Evolutionary conservation across 2,888 invertebrate species (phyloP).

Genomic region (Cheilosia pagana): DNA sequence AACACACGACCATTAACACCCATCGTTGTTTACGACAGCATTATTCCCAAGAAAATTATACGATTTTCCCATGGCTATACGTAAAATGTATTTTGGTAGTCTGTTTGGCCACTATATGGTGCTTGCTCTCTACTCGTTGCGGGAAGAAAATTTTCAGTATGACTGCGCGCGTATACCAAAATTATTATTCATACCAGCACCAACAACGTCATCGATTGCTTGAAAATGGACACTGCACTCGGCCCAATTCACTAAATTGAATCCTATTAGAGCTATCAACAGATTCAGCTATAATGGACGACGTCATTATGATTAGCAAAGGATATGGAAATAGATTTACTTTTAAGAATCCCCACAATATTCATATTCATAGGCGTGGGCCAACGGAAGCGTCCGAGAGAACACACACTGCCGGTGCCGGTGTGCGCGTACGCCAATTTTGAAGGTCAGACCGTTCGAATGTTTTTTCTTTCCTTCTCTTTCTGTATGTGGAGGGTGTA

Average conservation of each 20-base stretch:
- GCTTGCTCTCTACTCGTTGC: not conserved
- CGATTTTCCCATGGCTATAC: conserved; percentile 40
- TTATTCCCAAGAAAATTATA: conserved; percentile 42
- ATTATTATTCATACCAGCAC: not conserved
- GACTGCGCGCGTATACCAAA: conserved; percentile 7
- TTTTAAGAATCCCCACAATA: conserved; percentile 13
- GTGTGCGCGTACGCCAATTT: conserved; percentile 38
- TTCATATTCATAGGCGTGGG: not conserved
- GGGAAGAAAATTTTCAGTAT: not conserved
- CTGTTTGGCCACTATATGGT: conserved; percentile 1
- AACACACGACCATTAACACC: conserved; percentile 43
- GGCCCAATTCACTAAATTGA: not conserved
- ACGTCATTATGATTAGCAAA: conserved; percentile 26
- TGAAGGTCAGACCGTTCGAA: conserved; percentile 46
- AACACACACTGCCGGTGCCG: not conserved
- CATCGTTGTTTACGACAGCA: conserved; percentile 55
- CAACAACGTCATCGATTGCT: conserved; percentile 1
- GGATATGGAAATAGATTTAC: conserved; percentile 52
- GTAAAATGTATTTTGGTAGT: conserved; percentile 35
- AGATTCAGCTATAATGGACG: not conserved
- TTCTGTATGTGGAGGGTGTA: not conserved
- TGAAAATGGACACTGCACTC: conserved; percentile 12
- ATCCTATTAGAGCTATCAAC: conserved; percentile 6
- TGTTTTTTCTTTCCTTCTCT: not conserved
- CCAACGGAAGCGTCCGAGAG: conserved; percentile 25